Conservation (phyloP, 1,140 invertebrate genomes). For the Dreissena polymorpha region DNA sequence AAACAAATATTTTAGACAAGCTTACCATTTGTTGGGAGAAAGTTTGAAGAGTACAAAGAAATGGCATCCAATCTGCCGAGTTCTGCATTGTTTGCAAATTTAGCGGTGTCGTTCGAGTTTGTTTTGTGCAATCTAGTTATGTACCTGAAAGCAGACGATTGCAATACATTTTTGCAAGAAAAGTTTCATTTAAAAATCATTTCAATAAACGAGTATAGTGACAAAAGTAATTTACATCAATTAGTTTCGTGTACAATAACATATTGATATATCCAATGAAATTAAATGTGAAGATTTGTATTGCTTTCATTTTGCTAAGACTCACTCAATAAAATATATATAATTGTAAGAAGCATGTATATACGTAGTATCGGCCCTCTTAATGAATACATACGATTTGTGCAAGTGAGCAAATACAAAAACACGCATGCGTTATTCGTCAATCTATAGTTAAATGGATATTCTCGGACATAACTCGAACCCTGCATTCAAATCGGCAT, state of each 20-base stretch:
- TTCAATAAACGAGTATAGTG: background rate
- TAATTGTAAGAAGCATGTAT: background rate
- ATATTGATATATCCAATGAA: too few species aligned
- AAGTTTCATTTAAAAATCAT: background rate
- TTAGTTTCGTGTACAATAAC: background rate
- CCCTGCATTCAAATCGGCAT: too few species aligned
- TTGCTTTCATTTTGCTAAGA: too few species aligned
- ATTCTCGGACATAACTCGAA: too few species aligned
- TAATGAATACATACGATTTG: too few species aligned
- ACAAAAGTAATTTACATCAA: background rate
- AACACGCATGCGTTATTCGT: too few species aligned
- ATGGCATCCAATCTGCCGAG: constrained; percentile 18
- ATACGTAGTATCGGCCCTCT: too few species aligned
- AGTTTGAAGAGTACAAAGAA: background rate
- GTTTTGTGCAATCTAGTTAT: background rate
- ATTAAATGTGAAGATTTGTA: background rate
- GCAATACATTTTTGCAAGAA: background rate
- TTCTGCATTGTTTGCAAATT: constrained; percentile 3
- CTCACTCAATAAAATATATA: background rate
- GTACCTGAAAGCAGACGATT: background rate
- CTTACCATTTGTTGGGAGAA: background rate
- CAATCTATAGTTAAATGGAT: too few species aligned
- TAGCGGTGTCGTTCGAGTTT: background rate
- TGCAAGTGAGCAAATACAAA: too few species aligned
- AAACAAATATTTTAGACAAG: too few species aligned